Conservation (phyloP, 2,113 vertebrate genomes). For the Emydura subglobosa region DNA sequence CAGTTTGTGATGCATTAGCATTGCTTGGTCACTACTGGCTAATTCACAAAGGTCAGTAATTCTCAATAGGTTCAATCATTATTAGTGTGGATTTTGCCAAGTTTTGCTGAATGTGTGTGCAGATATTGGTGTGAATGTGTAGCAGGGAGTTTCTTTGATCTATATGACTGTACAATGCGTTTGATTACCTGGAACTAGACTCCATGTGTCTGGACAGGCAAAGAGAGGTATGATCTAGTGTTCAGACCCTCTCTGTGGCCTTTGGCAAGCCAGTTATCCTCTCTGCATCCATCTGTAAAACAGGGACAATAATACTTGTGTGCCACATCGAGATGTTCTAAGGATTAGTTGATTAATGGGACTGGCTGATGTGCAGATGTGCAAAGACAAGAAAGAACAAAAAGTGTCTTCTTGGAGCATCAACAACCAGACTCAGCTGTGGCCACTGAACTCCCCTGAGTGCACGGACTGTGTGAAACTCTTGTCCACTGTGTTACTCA, state of each 20-base stretch:
- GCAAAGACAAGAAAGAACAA: background rate
- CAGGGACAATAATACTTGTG: accelerated
- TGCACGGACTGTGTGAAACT: background rate
- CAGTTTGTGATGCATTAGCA: background rate
- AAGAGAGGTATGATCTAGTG: background rate
- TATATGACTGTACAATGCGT: background rate
- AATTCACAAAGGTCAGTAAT: background rate
- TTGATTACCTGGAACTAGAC: background rate
- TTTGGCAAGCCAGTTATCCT: background rate
- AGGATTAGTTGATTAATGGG: background rate
- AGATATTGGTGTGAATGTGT: background rate
- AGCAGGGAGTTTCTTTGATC: background rate
- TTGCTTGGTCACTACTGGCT: background rate
- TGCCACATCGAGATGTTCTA: background rate
- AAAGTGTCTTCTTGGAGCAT: background rate
- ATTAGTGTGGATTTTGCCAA: background rate
- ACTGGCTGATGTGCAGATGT: background rate
- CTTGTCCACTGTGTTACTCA: background rate
- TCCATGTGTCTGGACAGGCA: background rate
- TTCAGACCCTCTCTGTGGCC: background rate
- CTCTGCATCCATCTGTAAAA: background rate
- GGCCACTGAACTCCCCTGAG: background rate
- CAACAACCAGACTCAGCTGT: background rate
- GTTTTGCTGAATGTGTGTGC: background rate
- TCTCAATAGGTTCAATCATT: background rate